These are phyloP conservation scores for Todiramphus chloris DNA, from an alignment of 2,113 vertebrate species.

Conservation along the genomic window DNA sequence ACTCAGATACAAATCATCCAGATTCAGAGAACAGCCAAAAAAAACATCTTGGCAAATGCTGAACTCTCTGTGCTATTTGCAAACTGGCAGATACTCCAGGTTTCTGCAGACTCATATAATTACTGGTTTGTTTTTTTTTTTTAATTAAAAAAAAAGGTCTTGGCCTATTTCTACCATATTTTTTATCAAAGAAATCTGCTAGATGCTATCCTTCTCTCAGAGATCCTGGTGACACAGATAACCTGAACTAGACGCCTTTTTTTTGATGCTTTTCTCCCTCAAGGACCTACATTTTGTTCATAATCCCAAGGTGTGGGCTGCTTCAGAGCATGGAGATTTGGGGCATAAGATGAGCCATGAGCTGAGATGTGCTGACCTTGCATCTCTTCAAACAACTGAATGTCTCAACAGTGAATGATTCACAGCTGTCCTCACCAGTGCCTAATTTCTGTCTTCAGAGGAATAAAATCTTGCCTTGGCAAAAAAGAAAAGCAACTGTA, in stretches of 20 bases:
- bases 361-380: not conserved
- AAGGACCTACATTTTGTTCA: not conserved
- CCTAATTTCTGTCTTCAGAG: slow-evolving; percentile 22
- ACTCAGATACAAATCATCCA: slow-evolving; percentile 3
- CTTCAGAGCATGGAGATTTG: not conserved
- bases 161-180: not conserved
- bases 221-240: not conserved
- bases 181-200: not conserved
- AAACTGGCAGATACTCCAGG: not conserved
- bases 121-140: not conserved
- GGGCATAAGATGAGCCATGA: not conserved
- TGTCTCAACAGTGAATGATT: not conserved
- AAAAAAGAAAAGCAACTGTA: slow-evolving; percentile 13
- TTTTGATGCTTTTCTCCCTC: not conserved
- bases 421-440: slow-evolving; percentile 15
- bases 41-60: not conserved
- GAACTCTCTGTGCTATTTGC: not conserved
- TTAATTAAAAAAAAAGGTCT: not conserved
- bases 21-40: slow-evolving; percentile 12
- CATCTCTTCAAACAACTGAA: not conserved
- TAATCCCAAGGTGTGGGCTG: not conserved
- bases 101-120: not conserved
- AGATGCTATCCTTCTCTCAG: not conserved
- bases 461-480: not conserved
- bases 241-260: not conserved